Percentiles rank a stretch among this genome's conserved stretches.
These are phyloP conservation scores for Antechinus flavipes DNA, from an alignment of 2,113 vertebrate genomes.

Conservation along the genomic window DNA sequence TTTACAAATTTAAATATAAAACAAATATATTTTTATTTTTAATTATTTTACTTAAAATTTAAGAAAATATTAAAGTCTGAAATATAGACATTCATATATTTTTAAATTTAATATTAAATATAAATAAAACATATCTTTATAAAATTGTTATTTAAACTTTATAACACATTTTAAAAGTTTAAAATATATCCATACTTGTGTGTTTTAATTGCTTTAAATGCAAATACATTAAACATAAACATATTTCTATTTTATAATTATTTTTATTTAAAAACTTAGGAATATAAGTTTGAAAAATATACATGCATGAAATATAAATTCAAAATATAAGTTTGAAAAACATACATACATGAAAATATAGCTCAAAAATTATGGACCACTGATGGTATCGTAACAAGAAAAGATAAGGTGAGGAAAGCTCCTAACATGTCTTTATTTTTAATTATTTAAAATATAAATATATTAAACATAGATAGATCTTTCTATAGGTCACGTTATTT, in stretches of 20 bases:
- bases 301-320: no score
- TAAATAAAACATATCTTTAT: not conserved
- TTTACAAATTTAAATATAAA: not conserved
- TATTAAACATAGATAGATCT: not conserved
- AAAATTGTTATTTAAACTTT: not conserved
- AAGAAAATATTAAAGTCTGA: not conserved
- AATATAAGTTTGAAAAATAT: not conserved
- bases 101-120: not conserved
- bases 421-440: not conserved
- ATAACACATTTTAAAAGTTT: not conserved
- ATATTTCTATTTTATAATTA: not conserved
- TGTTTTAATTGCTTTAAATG: not conserved
- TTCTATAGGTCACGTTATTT: not conserved
- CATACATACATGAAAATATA: no score
- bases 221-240: not conserved
- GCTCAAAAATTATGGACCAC: no score
- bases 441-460: not conserved
- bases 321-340: no score
- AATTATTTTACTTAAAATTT: not conserved
- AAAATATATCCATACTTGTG: not conserved
- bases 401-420: no score
- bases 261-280: not conserved
- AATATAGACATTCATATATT: not conserved
- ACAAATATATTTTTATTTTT: not conserved
- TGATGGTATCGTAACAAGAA: no score